These are phyloP conservation scores for Ecliptopera silaceata DNA, from an alignment of 2,888 invertebrate species.

Conservation along the genomic window DNA sequence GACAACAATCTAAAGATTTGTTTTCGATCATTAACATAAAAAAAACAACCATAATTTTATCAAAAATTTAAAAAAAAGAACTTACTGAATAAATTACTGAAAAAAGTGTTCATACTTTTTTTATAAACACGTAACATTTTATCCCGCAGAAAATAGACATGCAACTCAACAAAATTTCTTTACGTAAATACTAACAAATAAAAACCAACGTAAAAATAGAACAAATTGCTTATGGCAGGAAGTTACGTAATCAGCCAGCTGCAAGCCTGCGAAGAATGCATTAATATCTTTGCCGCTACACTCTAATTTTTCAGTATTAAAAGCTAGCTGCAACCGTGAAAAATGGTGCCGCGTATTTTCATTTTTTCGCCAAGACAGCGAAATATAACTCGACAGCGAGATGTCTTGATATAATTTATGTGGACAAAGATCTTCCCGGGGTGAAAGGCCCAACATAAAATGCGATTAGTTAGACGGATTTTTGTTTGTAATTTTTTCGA, in stretches of 20 bases:
- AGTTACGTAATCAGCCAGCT: constrained; percentile 36
- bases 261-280: constrained; percentile 42
- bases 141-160: not conserved
- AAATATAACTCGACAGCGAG: constrained; percentile 22
- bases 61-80: too few relatives aligned
- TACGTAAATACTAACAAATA: not conserved
- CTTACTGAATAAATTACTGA: too few relatives aligned
- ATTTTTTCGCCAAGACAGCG: constrained; percentile 19
- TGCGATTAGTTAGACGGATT: not conserved
- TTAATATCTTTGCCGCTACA: constrained; percentile 48
- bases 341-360: constrained; percentile 43
- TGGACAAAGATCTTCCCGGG: constrained; percentile 12
- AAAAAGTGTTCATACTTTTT: too few relatives aligned
- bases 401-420: constrained; percentile 26
- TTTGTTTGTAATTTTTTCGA: not conserved
- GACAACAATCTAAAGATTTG: too few relatives aligned
- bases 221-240: constrained; percentile 20
- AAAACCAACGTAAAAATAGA: constrained; percentile 1
- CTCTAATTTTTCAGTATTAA: constrained; percentile 58
- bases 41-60: too few relatives aligned
- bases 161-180: not conserved
- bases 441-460: constrained; percentile 4
- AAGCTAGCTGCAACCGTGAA: constrained; percentile 45
- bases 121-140: too few relatives aligned
- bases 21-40: too few relatives aligned